phyloP scores from a whole-genome alignment of 2,797 vertebrate genomes.

The Pempheris klunzingeri region DNA sequence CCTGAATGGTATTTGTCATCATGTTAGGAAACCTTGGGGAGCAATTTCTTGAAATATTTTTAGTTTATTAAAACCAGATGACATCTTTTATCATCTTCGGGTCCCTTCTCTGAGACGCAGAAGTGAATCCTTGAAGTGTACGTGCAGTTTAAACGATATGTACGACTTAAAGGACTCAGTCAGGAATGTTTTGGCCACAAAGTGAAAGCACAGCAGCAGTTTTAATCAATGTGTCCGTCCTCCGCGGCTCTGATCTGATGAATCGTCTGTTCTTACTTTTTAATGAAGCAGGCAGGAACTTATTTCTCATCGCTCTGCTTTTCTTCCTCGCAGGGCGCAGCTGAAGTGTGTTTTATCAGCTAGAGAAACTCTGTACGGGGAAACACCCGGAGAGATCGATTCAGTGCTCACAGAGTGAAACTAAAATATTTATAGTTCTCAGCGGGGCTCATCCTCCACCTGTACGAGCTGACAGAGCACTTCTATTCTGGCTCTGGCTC shows the following conservation, averaged over 20 bases:
- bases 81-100: neutral
- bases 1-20: neutral
- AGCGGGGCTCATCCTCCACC: conserved; percentile 13
- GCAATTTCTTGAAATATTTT: neutral
- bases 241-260: conserved; percentile 1
- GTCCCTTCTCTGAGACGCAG: neutral
- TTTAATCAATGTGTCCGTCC: neutral
- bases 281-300: conserved; percentile 22
- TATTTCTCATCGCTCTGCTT: conserved; percentile 25
- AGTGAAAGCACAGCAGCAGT: neutral
- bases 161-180: neutral
- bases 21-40: neutral
- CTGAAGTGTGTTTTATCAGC: conserved; percentile 15
- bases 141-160: neutral
- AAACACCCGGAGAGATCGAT: conserved; percentile 29
- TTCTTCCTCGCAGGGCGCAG: conserved; percentile 20
- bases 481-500: neutral
- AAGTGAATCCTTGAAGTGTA: too few species aligned
- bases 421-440: conserved; percentile 52
- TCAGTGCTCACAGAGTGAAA: conserved; percentile 32
- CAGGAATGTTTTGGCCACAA: neutral
- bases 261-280: too few species aligned
- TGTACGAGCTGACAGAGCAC: neutral
- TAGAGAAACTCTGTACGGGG: neutral
- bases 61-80: neutral